Base-by-base conservation (phyloP, 2,888 invertebrate genomes). In the Cosmia pyralina region DNA sequence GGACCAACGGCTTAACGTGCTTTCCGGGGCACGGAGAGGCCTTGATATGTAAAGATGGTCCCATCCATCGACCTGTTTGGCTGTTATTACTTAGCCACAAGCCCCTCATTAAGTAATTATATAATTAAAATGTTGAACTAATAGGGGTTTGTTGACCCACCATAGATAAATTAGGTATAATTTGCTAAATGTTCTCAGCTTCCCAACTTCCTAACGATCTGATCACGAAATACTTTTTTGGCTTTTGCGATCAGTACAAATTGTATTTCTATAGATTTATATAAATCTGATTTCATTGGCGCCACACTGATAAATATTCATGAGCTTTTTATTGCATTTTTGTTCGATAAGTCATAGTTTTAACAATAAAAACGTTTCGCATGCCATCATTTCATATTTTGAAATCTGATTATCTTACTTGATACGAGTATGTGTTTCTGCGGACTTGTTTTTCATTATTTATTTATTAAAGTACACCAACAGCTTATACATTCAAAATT, bases 221-320 rank as follows among this genome's bases (percentile, higher is more conserved):
- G 57, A 52, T 67, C 53, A 71, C 38, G 64, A 68, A 64, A 66
- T 58, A 34, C 8, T 58, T 50, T 66, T 69, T 67, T 28, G n/a
- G 38, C 15, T 34, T 57, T 68, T 55, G 48, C 7, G n/a, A 58
- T 55, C 28, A 0, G 4, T 44, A 28, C 19, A 11, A 70, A 11
- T 2, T 15, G 19, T 59, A 41, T 64, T 48, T 28, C 41, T 15
- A 22, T 22, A 8, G 1, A 46, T 57, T 52, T 46, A 52, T 46
- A 19, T 17, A 68, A 65, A 34, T 71, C 48, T 59, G 50, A 19
- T 50, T 17, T 57, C 52, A 52, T 53, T 66, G 28, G 62, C 58
- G 68, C 68, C 68, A 55, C n/a, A 57, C 17, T 66, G 11, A 65
- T 73, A 66, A 73, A 71, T 81, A 83, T 74, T 71, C 22, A 66